Conservation (phyloP, 2,113 vertebrate genomes). For the Copsychus sechellarum region DNA sequence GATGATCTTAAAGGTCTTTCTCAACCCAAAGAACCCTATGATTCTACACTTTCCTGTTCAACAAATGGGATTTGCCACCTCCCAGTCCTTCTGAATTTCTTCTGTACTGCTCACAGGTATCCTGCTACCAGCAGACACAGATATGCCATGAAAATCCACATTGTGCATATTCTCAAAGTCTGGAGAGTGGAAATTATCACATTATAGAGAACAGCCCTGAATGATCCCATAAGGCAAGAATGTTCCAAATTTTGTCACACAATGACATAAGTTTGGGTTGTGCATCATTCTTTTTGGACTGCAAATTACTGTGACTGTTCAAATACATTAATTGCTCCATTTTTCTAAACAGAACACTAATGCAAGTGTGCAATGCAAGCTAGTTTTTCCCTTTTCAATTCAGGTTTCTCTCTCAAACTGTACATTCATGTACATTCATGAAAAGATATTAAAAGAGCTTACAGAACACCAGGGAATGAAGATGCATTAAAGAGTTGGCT, state of each 20-base stretch:
- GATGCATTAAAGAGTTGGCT: not conserved
- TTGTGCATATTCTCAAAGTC: accelerated
- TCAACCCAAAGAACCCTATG: not conserved
- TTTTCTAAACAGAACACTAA: not conserved
- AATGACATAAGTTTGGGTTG: not conserved
- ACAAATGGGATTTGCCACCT: not conserved
- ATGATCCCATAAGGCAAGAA: not conserved
- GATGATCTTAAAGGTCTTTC: not conserved
- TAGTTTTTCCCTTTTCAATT: not conserved
- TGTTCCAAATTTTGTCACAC: not conserved
- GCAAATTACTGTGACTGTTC: not conserved
- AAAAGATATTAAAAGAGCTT: not conserved
- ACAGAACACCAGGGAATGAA: not conserved
- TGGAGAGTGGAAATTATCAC: not conserved
- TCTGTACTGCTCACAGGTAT: not conserved
- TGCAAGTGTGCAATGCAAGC: not conserved
- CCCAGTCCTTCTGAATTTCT: not conserved
- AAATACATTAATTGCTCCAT: not conserved
- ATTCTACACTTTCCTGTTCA: not conserved
- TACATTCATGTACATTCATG: not conserved
- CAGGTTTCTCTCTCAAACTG: not conserved
- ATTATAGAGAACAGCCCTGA: not conserved
- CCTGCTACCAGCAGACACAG: not conserved
- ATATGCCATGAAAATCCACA: not conserved
- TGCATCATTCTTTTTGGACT: not conserved